These are phyloP conservation scores for Drosophila tsacasi DNA, from an alignment of 1,140 invertebrate species.

Conservation along the genomic window DNA sequence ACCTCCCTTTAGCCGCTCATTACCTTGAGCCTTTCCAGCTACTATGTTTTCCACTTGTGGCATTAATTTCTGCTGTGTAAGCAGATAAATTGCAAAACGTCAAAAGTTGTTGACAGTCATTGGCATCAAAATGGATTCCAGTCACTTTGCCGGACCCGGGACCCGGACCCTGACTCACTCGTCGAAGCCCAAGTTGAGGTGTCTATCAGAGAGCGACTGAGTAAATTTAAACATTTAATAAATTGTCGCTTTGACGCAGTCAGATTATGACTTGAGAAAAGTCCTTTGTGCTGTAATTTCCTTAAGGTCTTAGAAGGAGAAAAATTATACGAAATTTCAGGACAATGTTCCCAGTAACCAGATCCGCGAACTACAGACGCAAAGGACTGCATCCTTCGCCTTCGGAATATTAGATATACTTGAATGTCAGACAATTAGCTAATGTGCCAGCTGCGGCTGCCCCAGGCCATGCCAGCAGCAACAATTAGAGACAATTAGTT, in stretches of 20 bases:
- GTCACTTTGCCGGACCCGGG: slow-evolving; percentile 37
- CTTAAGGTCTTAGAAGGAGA: too few species aligned
- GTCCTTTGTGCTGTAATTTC: slow-evolving; percentile 4
- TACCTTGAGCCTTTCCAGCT: slow-evolving; percentile 33
- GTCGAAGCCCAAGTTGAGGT: slow-evolving; percentile 41
- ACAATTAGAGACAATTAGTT: slow-evolving; percentile 55
- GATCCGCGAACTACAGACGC: slow-evolving; percentile 8
- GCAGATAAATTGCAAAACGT: slow-evolving; percentile 80
- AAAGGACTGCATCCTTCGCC: slow-evolving; percentile 7
- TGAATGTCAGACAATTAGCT: slow-evolving; percentile 21
- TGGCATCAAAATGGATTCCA: slow-evolving; percentile 67
- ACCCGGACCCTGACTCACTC: slow-evolving; percentile 20
- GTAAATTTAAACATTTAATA: slow-evolving; percentile 53
- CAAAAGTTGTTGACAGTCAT: slow-evolving; percentile 73
- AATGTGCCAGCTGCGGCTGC: slow-evolving; percentile 24
- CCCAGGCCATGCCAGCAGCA: slow-evolving; percentile 10
- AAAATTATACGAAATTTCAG: neutral
- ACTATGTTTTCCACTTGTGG: slow-evolving; percentile 64
- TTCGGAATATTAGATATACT: too few species aligned
- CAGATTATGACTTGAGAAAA: slow-evolving; percentile 14
- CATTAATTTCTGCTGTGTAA: slow-evolving; percentile 81
- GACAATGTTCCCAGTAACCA: neutral
- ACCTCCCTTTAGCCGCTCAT: slow-evolving; percentile 11
- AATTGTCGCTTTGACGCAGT: slow-evolving; percentile 11
- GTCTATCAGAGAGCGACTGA: slow-evolving; percentile 42